Conservation (phyloP, 2,113 vertebrate genomes). For the Datnioides undecimradiatus region DNA sequence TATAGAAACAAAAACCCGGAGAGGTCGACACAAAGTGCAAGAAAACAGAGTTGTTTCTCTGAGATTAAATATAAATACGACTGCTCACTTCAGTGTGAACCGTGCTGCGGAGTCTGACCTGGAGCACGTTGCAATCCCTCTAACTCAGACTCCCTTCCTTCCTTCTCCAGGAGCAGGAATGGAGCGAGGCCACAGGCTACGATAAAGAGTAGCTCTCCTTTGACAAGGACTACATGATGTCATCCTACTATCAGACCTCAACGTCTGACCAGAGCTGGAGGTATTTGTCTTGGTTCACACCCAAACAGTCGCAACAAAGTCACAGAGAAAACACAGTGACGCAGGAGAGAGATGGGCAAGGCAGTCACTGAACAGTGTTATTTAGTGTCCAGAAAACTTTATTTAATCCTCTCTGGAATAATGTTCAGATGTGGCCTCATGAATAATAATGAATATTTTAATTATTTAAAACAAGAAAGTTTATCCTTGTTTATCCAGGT, state of each 20-base stretch:
- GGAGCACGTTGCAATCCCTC: conserved; percentile 10
- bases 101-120: conserved; percentile 19
- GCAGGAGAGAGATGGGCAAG: neutral
- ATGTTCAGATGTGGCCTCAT: neutral
- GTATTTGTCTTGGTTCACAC: conserved; percentile 40
- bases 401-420: neutral
- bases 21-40: conserved; percentile 49
- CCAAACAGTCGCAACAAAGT: conserved; percentile 9
- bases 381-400: neutral
- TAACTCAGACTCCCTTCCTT: conserved; percentile 59
- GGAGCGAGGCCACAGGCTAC: conserved; percentile 37
- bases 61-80: conserved; percentile 47
- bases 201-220: conserved; percentile 53
- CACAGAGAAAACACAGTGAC: conserved; percentile 7
- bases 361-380: neutral
- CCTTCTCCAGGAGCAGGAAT: conserved; percentile 44
- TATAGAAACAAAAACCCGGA: conserved; percentile 58
- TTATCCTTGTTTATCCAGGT: no score
- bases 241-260: conserved; percentile 56
- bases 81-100: conserved; percentile 38
- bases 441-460: neutral
- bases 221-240: conserved; percentile 61
- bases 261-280: conserved; percentile 12
- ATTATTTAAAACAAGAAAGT: neutral
- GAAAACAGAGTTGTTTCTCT: conserved; percentile 51